Conservation (phyloP, 2,888 invertebrate species). For the Trisateles emortualis region DNA sequence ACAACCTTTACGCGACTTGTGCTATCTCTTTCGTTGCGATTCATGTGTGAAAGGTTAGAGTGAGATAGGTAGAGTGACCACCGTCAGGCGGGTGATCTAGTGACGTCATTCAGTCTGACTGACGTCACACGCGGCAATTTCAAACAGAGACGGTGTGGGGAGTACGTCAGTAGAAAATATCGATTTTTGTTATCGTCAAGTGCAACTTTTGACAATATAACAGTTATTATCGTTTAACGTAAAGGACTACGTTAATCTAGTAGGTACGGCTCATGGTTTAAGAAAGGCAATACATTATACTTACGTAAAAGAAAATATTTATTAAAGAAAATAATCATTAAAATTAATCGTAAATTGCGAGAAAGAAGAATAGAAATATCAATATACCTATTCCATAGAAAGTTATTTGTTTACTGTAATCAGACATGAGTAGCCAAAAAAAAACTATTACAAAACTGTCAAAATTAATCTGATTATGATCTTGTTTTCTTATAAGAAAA, state of each 20-base stretch:
- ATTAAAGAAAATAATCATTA: constrained; percentile 15
- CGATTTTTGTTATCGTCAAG: constrained; percentile 63
- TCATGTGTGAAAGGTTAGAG: constrained; percentile 61
- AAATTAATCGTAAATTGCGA: too few species aligned
- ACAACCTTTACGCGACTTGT: constrained; percentile 73
- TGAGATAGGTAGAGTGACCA: constrained; percentile 54
- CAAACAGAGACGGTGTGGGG: constrained; percentile 69
- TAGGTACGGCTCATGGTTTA: background rate
- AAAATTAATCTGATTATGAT: too few species aligned
- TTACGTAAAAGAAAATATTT: constrained; percentile 19
- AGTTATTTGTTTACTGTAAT: background rate
- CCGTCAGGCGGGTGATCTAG: constrained; percentile 53
- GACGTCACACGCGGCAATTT: constrained; percentile 86
- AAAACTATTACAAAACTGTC: too few species aligned
- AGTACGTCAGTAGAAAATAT: constrained; percentile 75
- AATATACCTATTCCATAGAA: too few species aligned
- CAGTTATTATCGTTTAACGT: constrained; percentile 1
- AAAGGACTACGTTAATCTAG: constrained; percentile 1
- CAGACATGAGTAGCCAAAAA: constrained; percentile 1
- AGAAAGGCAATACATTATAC: background rate
- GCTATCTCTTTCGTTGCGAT: constrained; percentile 66
- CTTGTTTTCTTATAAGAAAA: constrained; percentile 14
- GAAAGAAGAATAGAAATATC: too few species aligned
- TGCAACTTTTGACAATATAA: constrained; percentile 33
- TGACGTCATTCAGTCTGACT: constrained; percentile 74